Percentiles rank a stretch among this genome's conserved stretches.
Conservation (phyloP, 2,888 invertebrate genomes). For the Hyposoter didymator region DNA sequence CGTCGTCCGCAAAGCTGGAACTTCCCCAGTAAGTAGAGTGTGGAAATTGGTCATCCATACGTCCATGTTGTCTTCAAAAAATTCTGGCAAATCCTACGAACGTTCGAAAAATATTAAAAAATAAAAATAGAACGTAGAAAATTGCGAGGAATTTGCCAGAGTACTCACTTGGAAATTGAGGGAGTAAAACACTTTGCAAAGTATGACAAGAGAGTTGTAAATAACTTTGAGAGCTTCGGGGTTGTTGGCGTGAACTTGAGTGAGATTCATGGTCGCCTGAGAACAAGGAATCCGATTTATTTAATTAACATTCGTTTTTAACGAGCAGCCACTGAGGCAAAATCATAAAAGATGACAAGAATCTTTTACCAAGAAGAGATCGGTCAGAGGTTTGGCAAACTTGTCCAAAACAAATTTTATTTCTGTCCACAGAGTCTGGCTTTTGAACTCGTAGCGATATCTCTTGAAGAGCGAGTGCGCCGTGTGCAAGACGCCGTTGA, state of each 20-base stretch:
- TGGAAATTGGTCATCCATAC: constrained; percentile 98
- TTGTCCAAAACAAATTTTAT: constrained; percentile 98
- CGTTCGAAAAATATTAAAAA: constrained; percentile 20
- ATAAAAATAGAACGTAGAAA: background rate
- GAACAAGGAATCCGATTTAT: constrained; percentile 73
- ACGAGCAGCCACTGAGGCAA: background rate
- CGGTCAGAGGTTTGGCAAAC: constrained; percentile 97
- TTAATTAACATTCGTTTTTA: background rate
- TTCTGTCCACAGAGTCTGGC: constrained; percentile 97
- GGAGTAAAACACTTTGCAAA: constrained; percentile 98
- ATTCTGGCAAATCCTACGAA: constrained; percentile 95
- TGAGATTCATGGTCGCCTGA: constrained; percentile 93
- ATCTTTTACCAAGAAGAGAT: constrained; percentile 91
- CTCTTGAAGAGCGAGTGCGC: constrained; percentile 98
- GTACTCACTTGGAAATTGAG: constrained; percentile 93
- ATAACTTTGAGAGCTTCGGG: constrained; percentile 93
- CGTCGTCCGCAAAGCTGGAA: constrained; percentile 89
- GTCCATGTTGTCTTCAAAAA: constrained; percentile 99
- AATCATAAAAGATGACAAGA: background rate
- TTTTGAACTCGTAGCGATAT: constrained; percentile 98
- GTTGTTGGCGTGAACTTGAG: constrained; percentile 91
- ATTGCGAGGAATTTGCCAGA: background rate
- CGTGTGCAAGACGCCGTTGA: constrained; percentile 97
- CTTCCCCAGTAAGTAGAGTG: constrained; percentile 91
- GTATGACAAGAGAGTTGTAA: constrained; percentile 94